These are phyloP conservation scores for Tiliacea citrago DNA, from an alignment of 2,888 invertebrate species.

Conservation along the genomic window DNA sequence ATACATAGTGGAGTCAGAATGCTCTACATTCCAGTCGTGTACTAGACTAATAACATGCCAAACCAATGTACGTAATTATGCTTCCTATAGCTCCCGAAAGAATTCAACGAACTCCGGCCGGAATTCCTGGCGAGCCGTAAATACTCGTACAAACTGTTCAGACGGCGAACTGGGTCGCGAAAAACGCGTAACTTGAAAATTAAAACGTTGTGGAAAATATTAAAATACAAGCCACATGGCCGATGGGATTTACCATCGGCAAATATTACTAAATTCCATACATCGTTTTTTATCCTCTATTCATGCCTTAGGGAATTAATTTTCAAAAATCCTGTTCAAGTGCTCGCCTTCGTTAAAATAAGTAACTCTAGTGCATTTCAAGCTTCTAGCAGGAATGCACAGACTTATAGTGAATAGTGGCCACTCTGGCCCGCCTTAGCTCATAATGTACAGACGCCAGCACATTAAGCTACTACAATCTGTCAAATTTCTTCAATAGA, in stretches of 20 bases:
- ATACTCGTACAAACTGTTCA: conserved; percentile 37
- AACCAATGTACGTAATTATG: background rate
- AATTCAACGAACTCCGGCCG: conserved; percentile 38
- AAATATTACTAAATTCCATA: background rate
- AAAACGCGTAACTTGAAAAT: conserved; percentile 29
- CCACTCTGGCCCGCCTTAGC: too few species aligned
- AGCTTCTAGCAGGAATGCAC: too few species aligned
- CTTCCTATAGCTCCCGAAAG: conserved; percentile 27
- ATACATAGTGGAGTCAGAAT: background rate
- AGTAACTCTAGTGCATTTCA: too few species aligned
- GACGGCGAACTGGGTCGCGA: conserved; percentile 23
- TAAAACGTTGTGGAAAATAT: conserved; percentile 1
- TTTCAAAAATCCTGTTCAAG: background rate
- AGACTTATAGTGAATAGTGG: too few species aligned
- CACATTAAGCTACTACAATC: too few species aligned
- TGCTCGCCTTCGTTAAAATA: background rate
- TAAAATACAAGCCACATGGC: background rate
- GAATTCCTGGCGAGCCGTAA: conserved; percentile 39
- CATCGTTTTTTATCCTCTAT: background rate
- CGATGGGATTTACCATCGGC: background rate
- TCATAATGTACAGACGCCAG: too few species aligned
- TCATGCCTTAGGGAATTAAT: too few species aligned
- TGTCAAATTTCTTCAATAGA: too few species aligned
- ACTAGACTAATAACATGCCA: conserved; percentile 2
- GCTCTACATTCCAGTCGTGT: background rate